Evolutionary conservation across 92 coral and sea anemone species (phyloP).

Genomic region (Pocillopora grandis): DNA sequence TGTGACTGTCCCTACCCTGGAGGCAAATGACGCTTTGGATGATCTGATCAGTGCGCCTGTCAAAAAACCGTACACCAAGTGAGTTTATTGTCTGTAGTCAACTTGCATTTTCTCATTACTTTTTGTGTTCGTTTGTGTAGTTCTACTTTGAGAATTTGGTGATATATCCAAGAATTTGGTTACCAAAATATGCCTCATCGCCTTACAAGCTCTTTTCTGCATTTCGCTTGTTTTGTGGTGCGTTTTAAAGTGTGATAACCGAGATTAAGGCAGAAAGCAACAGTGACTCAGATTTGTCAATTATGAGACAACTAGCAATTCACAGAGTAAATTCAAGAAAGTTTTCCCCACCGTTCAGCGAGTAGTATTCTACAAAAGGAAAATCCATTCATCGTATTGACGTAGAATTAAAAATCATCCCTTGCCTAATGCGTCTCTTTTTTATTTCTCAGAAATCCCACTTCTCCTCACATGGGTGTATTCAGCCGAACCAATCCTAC

Average conservation of each 20-base stretch:
- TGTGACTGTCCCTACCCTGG: slow-evolving; percentile 74
- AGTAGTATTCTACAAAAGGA: too few relatives aligned
- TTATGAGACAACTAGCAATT: too few relatives aligned
- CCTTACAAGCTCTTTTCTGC: too few relatives aligned
- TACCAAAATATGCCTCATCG: too few relatives aligned
- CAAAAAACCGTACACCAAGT: slow-evolving; percentile 83
- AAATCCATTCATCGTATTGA: too few relatives aligned
- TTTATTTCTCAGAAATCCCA: slow-evolving; percentile 50
- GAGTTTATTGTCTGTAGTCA: slow-evolving; percentile 3
- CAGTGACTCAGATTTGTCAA: too few relatives aligned
- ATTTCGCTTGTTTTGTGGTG: too few relatives aligned
- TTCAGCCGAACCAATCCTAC: slow-evolving; percentile 91
- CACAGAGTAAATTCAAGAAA: too few relatives aligned
- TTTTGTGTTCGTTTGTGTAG: not conserved
- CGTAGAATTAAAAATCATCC: too few relatives aligned
- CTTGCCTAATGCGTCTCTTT: not conserved
- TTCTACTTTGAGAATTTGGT: not conserved
- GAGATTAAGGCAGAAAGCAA: too few relatives aligned
- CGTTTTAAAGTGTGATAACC: too few relatives aligned
- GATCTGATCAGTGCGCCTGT: slow-evolving; percentile 90
- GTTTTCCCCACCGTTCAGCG: too few relatives aligned
- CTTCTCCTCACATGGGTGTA: slow-evolving; percentile 84
- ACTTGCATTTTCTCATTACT: not conserved
- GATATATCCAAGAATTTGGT: not conserved
- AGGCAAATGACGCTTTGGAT: slow-evolving; percentile 84